These are phyloP conservation scores for Terebella lapidaria DNA, from an alignment of 2,888 invertebrate species.

Conservation along the genomic window DNA sequence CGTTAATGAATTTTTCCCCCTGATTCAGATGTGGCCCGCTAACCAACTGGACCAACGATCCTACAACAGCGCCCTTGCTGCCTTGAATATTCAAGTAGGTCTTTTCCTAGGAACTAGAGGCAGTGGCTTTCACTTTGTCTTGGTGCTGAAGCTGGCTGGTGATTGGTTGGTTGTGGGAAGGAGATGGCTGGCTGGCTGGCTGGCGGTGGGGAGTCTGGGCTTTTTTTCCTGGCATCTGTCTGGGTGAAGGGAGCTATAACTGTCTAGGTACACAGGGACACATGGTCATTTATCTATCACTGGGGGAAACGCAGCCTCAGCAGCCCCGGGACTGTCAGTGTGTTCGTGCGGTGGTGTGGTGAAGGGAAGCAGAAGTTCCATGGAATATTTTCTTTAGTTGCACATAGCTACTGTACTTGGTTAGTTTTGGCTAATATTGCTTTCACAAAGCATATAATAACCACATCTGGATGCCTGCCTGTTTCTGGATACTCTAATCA, in stretches of 20 bases:
- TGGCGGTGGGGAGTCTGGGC: neutral
- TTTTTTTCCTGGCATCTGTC: neutral
- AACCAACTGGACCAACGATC: neutral
- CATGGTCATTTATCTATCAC: neutral
- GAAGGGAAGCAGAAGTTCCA: no score
- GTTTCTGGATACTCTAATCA: no score
- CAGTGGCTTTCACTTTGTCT: neutral
- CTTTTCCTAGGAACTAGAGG: no score
- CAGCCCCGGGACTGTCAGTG: neutral
- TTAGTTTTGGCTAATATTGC: no score
- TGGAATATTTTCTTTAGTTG: no score
- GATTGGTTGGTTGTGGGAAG: neutral
- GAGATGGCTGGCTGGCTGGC: neutral
- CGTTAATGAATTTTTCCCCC: no score
- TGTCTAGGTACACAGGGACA: neutral
- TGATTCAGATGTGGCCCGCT: neutral
- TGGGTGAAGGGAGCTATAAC: neutral
- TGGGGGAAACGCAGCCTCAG: neutral
- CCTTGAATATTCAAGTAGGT: conserved; percentile 4
- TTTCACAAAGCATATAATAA: no score
- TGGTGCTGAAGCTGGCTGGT: neutral
- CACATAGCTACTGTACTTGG: no score
- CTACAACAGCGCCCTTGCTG: neutral
- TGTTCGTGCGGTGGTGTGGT: no score
- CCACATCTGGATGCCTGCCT: no score